Base-by-base conservation (phyloP, 35 echinoderm and acorn worm species). In the Eucidaris tribuloides region DNA sequence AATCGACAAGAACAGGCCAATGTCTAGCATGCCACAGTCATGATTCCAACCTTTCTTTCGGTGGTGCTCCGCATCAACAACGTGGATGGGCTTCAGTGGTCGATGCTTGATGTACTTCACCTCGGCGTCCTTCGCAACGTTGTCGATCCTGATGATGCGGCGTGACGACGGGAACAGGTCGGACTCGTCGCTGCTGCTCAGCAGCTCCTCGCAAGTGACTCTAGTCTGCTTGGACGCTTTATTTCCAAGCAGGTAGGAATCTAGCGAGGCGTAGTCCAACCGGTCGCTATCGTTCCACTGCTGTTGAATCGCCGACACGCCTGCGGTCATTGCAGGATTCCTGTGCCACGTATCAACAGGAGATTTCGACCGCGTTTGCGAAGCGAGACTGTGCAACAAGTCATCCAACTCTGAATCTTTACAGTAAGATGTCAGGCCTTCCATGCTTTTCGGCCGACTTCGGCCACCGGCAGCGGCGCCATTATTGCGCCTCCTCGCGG, bases 51-150 rank as follows among this genome's bases (percentile, higher is more conserved):
- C 93, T 91, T 96, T 96, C 29, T 89, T 62, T 42, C 84, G 78
- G 28, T 74, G 81, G 63, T 96, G 83, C 62, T 96, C 93, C 4
- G 89, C 89, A 76, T 96, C 93, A 29, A 96, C 93, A 46, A 82
- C 65, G 58, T 91, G 84, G 25, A 96, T 96, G 31, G 93, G 93
- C 46, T 96, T 96, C 79, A 96, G 46, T 1, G 93, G 93, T 77
- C 77, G 86, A 45, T 96, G 84, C 35, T 84, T 84, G 58, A 92
- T 80, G 81, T 91, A 91, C 52, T 54, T 83, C 46, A 88, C 81
- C 29, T 91, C 88, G 2, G 81, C 40, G 7, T 78, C 78, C 59
- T 81, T 81, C 5, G 79, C 77, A 11, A 89, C 79, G 27, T 89
- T 89, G 29, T 89, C 64, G 31, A 89, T 89, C 79, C 79, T 72